Base-by-base conservation (phyloP, 2,888 invertebrate species). In the Strigamia transsilvanica region DNA sequence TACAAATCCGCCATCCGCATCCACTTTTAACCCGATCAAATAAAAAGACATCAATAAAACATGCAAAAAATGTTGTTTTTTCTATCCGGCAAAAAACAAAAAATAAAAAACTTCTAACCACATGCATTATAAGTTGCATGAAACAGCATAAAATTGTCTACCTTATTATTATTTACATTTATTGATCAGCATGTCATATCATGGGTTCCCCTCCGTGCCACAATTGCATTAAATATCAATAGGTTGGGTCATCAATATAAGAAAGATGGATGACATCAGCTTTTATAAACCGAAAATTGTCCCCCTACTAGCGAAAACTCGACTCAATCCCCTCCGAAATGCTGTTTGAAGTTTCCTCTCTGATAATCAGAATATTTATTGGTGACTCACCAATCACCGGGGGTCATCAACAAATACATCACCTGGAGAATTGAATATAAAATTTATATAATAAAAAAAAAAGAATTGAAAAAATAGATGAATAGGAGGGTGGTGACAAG, bases 201-300 rank as follows among this genome's bases (percentile, higher is more conserved):
- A 56, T 56, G 13, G 46, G 46, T 66, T 66, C 61, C 61, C 32
- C 73, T n/a, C 73, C 12, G 9, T 12, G 56, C 56, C 56, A 27
- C 73, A 73, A 73, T 27, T 73, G 27, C 73, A 73, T 73, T 73
- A 73, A 73, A 73, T 73, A 73, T 73, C 73, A 73, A 73, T 73
- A 73, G 73, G 32, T 73, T 73, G 15, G 73, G 73, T 73, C 73
- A 73, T 73, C 27, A 73, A 32, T 73, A 73, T 73, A 73, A 73
- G 73, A 32, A 73, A 23, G 73, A 73, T 13, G 73, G 73, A 73
- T 73, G 73, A 73, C 73, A 73, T 73, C 73, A 73, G 73, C 73
- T 32, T 73, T 23, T 73, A 73, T 73, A 73, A 73, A 73, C 13
- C 73, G 15, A 73, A 73, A 73, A 73, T 32, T 32, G 73, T 32